Evolutionary conservation across 2,113 vertebrate species (phyloP), one percentile per base, ranked within the genome.

Genomic region (Salvelinus fontinalis): DNA sequence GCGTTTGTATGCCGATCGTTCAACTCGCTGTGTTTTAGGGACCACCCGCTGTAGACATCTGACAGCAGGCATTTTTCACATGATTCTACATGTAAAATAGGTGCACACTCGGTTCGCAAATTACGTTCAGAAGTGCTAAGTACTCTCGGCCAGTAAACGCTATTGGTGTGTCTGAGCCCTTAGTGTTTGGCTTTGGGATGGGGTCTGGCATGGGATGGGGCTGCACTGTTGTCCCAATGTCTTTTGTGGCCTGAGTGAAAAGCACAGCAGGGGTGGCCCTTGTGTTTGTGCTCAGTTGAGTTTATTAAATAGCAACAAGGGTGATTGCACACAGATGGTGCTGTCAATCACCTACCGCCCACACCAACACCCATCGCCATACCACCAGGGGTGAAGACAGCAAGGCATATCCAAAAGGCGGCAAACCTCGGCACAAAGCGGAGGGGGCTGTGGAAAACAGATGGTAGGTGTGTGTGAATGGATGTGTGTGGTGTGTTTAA

Each of bases 221-320:
- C 7, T 5, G 71, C 75, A 73, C 60, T 78, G 64, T 79, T 57
- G 75, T 77, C 79, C 34, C 22, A 62, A 77, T 79, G 75, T 82
- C 71, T 83, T 91, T 90, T 90, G 83, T 86, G 80, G 74, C 77
- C 18, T 64, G 77, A 78, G 48, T 84, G 77, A 92, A 91, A 93
- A 88, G 85, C 87, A 73, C 88, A 86, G 88, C 88, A 75, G 88
- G 90, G 68, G 76, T 76, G 65, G 74, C 85, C 82, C 70, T 77
- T 66, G 75, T 76, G 78, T 74, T 76, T 83, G 62, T 77, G 79
- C 78, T 85, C 79, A 70, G 84, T 81, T 78, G 77, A 90, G 87
- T 93, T 90, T 89, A 94, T 92, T 87, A 92, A 92, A 91, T 82
- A 79, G 84, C 74, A 81, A 80, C 92, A 88, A 89, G 78, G 70